These are phyloP conservation scores for Lucilia sericata DNA, from an alignment of 1,140 invertebrate genomes.

Conservation along the genomic window DNA sequence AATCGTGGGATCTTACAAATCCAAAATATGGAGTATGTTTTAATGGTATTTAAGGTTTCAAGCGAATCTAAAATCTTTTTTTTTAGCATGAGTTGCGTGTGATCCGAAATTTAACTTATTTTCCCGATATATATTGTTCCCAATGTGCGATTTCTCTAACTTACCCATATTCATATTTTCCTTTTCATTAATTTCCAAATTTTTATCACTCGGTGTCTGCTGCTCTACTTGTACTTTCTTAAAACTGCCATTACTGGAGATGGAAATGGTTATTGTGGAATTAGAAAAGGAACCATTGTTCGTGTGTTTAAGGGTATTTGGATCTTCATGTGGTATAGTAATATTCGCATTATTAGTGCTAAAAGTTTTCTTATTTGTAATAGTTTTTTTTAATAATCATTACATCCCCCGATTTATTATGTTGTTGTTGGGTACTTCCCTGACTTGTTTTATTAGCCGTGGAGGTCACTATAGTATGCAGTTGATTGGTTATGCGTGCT, in stretches of 20 bases:
- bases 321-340: no score
- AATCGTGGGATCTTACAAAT: no score
- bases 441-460: not conserved
- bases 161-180: slow-evolving; percentile 3
- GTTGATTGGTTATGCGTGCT: not conserved
- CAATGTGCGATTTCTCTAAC: not conserved
- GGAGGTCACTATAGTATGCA: not conserved
- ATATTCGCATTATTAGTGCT: no score
- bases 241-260: not conserved
- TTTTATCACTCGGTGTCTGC: not conserved
- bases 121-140: no score
- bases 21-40: no score
- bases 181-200: not conserved
- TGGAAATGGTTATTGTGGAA: not conserved
- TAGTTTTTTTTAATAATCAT: not conserved
- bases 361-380: no score
- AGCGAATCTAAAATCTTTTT: no score
- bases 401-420: not conserved
- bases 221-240: not conserved
- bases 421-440: not conserved
- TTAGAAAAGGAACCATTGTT: not conserved
- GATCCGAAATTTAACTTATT: no score
- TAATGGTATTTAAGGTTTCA: no score
- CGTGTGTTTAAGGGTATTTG: not conserved
- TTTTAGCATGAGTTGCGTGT: no score